phyloP scores from a whole-genome alignment of 30 jellyfish, hydroid and myxozoan species.

The Pelagia noctiluca region DNA sequence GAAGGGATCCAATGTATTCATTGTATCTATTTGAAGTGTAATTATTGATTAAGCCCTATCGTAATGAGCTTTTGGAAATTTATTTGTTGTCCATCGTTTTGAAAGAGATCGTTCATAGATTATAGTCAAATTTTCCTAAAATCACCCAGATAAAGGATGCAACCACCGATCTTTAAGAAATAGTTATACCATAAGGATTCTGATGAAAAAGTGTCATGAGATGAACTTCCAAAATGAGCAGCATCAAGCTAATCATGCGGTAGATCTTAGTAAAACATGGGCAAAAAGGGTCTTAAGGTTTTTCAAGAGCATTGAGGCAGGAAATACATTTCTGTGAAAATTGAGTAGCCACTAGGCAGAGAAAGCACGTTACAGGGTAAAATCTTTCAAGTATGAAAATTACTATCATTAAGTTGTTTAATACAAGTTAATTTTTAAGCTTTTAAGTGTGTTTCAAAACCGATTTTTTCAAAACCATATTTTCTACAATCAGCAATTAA shows the following conservation, averaged over 20 bases:
- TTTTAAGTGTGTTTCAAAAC: background rate
- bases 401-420: background rate
- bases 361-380: background rate
- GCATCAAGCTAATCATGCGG: background rate
- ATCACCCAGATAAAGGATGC: conserved; percentile 1
- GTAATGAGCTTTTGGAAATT: background rate
- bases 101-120: background rate
- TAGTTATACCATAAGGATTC: background rate
- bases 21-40: background rate
- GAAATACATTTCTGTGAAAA: background rate
- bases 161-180: background rate
- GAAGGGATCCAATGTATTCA: background rate
- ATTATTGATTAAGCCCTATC: background rate
- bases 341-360: conserved; percentile 1
- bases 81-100: background rate
- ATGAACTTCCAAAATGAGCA: background rate
- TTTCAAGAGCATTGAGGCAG: background rate
- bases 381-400: background rate
- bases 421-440: background rate
- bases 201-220: background rate
- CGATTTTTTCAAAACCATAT: background rate
- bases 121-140: background rate
- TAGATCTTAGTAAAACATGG: background rate
- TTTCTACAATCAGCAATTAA: background rate
- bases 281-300: too few species aligned